Percentiles rank a stretch among this genome's conserved stretches.
phyloP scores from a whole-genome alignment of 2,888 invertebrate species.

The Tiliacea aurago region DNA sequence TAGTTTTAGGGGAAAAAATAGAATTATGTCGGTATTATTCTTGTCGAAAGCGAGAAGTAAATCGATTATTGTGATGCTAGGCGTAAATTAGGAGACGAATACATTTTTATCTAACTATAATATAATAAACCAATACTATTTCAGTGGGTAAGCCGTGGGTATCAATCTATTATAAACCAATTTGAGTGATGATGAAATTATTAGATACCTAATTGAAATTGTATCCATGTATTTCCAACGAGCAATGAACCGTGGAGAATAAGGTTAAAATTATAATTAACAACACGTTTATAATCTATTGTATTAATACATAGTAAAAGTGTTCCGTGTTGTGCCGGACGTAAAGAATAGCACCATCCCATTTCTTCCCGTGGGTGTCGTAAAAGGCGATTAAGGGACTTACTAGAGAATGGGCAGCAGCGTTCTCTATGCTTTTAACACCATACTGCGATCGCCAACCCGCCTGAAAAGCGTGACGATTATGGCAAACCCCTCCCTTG shows the following conservation, averaged over 20 bases:
- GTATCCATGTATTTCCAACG: too few relatives aligned
- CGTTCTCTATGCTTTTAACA: too few relatives aligned
- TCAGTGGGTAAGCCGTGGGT: background rate
- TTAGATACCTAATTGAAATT: too few relatives aligned
- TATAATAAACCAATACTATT: background rate
- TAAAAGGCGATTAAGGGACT: too few relatives aligned
- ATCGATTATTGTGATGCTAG: background rate
- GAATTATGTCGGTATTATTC: background rate
- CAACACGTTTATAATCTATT: background rate
- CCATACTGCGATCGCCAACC: too few relatives aligned
- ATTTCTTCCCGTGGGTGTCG: too few relatives aligned
- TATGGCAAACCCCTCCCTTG: too few relatives aligned
- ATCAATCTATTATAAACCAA: background rate
- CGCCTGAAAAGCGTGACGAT: too few relatives aligned
- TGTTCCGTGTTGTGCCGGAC: too few relatives aligned
- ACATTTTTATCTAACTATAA: background rate
- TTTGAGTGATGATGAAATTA: too few relatives aligned
- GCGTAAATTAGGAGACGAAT: background rate
- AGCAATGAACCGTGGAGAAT: background rate
- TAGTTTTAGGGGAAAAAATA: background rate
- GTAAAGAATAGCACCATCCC: too few relatives aligned
- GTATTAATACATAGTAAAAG: background rate
- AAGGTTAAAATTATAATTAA: slow-evolving; percentile 1
- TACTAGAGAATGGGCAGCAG: too few relatives aligned
- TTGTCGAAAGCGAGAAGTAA: background rate